Evolutionary conservation across 2,888 invertebrate genomes (phyloP), one percentile per base, ranked within the genome.

Genomic region (Heterodera filipjevi): DNA sequence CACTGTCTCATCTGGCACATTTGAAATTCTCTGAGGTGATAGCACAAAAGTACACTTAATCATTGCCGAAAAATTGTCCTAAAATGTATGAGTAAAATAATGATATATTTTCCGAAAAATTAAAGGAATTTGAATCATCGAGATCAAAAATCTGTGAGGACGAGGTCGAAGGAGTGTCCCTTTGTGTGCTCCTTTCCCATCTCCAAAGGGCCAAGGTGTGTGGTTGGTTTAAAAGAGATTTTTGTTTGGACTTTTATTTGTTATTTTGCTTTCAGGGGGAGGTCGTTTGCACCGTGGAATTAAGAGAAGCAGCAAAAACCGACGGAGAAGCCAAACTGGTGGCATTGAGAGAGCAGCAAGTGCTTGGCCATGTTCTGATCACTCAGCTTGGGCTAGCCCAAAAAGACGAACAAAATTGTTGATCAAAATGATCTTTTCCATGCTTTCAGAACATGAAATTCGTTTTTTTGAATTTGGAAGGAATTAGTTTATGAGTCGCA

Each of bases 111-210:
- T n/a, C 33, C 1, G 39, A 53, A 10, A 27, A 27, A 33, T 46
- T 79, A 77, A 46, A 83, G 81, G 85, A 84, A 49, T 72, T 88
- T 68, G 84, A 86, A 39, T 79, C 82, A 66, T 80, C 85, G 6
- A 81, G 80, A 49, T 81, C 81, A 6, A 83, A 82, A 66, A 79
- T 85, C 30, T 84, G 85, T 64, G 76, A 78, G 32, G 88, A 89
- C 76, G 85, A 86, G 22, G 86, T 86, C 59, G 89, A 89, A 80
- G 89, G 89, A 2, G 81, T 85, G 19, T 87, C 88, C 2, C 71
- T 89, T 73, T 84, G 86, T 66, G 80, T 82, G 30, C 77, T 89
- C 74, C 80, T 89, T 2, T 86, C 85, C 0, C 82, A 87, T 79
- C 81, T 89, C 59, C 89, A 89, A 72, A 80, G 84, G 79, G 81